Conservation (phyloP, 2,888 invertebrate genomes). For the Eubasilissa splendida region DNA sequence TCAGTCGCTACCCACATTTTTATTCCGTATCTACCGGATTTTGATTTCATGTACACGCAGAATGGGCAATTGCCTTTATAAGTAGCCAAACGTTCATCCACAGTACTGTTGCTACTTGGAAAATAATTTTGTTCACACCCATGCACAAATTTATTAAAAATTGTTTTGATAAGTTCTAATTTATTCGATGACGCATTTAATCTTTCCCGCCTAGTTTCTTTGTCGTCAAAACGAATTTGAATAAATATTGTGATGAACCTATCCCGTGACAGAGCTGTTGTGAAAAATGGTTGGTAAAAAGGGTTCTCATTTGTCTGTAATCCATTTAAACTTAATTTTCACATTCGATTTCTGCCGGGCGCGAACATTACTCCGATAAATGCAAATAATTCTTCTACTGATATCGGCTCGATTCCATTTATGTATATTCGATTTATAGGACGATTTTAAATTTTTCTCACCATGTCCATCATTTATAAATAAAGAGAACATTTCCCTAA, state of each 20-base stretch:
- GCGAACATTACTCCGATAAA: too few species aligned
- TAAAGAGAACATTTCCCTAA: neutral
- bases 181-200: constrained; percentile 24
- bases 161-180: too few species aligned
- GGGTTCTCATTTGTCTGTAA: constrained; percentile 42
- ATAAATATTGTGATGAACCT: too few species aligned
- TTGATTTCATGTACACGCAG: neutral
- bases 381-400: neutral
- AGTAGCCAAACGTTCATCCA: too few species aligned
- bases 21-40: neutral
- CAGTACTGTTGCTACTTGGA: neutral
- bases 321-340: constrained; percentile 23
- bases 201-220: constrained; percentile 32
- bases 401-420: neutral
- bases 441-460: neutral
- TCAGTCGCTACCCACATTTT: too few species aligned
- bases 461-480: neutral
- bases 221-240: constrained; percentile 44
- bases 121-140: neutral
- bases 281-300: constrained; percentile 46
- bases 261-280: too few species aligned
- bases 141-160: constrained; percentile 13
- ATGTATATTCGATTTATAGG: neutral
- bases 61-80: neutral
- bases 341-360: neutral